Percentiles rank a stretch among this genome's conserved stretches.
These are phyloP conservation scores for Etia nguti DNA, from an alignment of 2,113 vertebrate genomes.

Conservation along the genomic window DNA sequence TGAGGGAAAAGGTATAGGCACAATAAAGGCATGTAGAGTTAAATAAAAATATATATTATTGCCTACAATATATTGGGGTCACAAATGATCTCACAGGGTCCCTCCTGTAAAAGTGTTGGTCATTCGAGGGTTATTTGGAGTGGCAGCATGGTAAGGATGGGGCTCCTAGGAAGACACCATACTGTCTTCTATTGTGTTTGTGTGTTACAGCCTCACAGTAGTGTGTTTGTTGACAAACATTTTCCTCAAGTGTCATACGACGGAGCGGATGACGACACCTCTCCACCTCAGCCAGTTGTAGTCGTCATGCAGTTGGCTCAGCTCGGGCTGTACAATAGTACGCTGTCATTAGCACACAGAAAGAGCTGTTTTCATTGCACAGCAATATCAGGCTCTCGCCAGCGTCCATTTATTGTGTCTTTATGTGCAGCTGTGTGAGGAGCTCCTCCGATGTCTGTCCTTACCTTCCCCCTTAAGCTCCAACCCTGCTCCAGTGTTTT, in stretches of 20 bases:
- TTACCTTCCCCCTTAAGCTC: constrained; percentile 6
- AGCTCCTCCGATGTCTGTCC: constrained; percentile 3
- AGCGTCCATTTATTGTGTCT: constrained; percentile 25
- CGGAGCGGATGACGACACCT: constrained; percentile 56
- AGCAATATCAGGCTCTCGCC: constrained; percentile 50
- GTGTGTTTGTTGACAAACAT: constrained; percentile 18
- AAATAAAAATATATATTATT: background rate
- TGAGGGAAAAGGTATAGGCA: accelerated
- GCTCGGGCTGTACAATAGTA: constrained; percentile 55
- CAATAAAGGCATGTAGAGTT: background rate
- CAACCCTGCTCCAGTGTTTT: constrained; percentile 32
- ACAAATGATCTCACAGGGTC: background rate
- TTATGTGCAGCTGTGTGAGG: constrained; percentile 37
- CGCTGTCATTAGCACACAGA: constrained; percentile 62
- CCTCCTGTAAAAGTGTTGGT: background rate
- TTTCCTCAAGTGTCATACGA: constrained; percentile 7
- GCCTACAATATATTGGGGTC: background rate
- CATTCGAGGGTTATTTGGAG: background rate
- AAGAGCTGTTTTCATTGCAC: constrained; percentile 60
- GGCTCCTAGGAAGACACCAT: background rate
- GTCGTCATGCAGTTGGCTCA: constrained; percentile 46
- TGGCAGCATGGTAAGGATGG: background rate
- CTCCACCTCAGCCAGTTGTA: constrained; percentile 19
- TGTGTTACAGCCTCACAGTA: constrained; percentile 17
- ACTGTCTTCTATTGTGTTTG: constrained; percentile 17